Evolutionary conservation across 2,797 vertebrate species (phyloP).

Genomic region (Limnodromus scolopaceus): DNA sequence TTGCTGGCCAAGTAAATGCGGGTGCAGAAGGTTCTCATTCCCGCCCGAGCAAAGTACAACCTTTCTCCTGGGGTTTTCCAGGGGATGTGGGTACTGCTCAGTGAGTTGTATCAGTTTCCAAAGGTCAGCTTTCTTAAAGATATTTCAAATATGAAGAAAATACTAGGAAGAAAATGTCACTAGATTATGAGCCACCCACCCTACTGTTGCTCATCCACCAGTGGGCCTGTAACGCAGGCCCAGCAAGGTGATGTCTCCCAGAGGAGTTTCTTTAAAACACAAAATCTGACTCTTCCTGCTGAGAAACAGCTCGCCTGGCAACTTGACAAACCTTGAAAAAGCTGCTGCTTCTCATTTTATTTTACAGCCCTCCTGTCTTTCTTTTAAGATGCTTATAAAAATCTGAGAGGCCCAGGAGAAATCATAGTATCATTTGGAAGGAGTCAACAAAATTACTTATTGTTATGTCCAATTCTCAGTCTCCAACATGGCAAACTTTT

Average conservation of each 20-base stretch:
- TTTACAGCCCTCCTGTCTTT: not conserved
- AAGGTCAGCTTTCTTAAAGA: not conserved
- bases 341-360: not conserved
- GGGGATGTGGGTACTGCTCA: not conserved
- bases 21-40: not conserved
- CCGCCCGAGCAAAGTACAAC: not conserved
- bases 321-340: not conserved
- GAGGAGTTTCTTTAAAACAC: not conserved
- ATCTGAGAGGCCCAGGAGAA: not conserved
- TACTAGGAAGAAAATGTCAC: not conserved
- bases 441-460: not conserved
- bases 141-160: not conserved
- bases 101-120: not conserved
- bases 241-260: not conserved
- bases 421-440: not conserved
- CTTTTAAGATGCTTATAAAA: not conserved
- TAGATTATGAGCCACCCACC: not conserved
- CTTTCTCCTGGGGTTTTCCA: not conserved
- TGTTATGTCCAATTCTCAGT: not conserved
- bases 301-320: not conserved
- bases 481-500: not conserved
- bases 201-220: not conserved
- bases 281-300: not conserved
- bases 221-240: not conserved
- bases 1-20: not conserved